A percentile compares a stretch with the other conserved stretches of the same genome.
These are phyloP conservation scores for Chymomyza procnemis DNA, from an alignment of 2,888 invertebrate genomes.

Conservation along the genomic window DNA sequence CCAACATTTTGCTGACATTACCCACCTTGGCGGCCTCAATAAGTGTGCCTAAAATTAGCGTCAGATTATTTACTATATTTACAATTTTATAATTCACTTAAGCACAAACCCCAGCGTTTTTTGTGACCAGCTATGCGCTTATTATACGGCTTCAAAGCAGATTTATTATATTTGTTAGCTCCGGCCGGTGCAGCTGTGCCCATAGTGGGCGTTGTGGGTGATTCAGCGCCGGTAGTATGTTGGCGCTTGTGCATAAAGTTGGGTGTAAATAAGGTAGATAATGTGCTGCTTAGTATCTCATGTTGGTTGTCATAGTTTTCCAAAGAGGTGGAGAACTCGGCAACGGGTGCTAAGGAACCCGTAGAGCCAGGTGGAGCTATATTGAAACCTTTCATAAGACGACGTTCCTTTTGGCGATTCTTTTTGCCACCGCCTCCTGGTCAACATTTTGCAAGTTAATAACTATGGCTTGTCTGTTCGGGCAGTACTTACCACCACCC, in stretches of 20 bases:
- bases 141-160: constrained; percentile 75
- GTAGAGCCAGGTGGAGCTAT: constrained; percentile 86
- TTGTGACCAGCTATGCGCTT: constrained; percentile 83
- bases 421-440: constrained; percentile 93
- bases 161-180: constrained; percentile 75
- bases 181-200: constrained; percentile 27
- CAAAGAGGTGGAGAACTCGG: constrained; percentile 87
- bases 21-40: constrained; percentile 92
- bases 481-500: constrained; percentile 84
- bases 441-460: not conserved
- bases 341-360: constrained; percentile 85
- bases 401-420: constrained; percentile 93
- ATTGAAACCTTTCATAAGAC: constrained; percentile 96
- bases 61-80: not conserved
- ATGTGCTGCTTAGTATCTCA: constrained; percentile 84
- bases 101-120: constrained; percentile 85
- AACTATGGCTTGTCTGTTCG: too few relatives aligned
- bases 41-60: constrained; percentile 80
- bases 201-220: constrained; percentile 55
- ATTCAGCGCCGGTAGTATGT: constrained; percentile 50
- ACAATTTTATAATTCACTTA: not conserved
- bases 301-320: constrained; percentile 82
- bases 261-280: constrained; percentile 83
- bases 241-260: constrained; percentile 76
- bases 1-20: constrained; percentile 88